phyloP scores from a whole-genome alignment of 2,888 invertebrate genomes.

The Orchesella flavescens region DNA sequence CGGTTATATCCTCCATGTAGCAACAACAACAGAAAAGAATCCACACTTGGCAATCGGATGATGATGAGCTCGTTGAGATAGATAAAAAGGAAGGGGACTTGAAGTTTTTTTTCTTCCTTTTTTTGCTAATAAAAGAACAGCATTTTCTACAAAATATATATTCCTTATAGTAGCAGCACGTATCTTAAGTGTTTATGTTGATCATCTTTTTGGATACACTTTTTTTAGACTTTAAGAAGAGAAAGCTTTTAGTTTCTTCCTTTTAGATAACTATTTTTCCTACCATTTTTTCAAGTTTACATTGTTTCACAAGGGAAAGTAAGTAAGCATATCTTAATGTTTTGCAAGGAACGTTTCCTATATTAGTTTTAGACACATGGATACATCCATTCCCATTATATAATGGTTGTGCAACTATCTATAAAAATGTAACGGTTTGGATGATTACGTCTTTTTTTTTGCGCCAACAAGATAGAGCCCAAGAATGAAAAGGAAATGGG shows the following conservation, averaged over 20 bases:
- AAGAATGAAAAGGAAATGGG: slow-evolving; percentile 16
- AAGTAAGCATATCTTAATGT: slow-evolving; percentile 39
- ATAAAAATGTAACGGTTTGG: slow-evolving; percentile 32
- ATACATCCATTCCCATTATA: neutral
- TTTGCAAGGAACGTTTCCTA: slow-evolving; percentile 28
- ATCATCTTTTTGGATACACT: slow-evolving; percentile 28
- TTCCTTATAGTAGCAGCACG: neutral
- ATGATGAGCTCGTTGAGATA: slow-evolving; percentile 29
- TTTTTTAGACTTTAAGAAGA: neutral
- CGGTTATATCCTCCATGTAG: neutral
- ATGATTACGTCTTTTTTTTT: slow-evolving; percentile 44
- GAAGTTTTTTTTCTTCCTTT: neutral
- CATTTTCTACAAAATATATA: slow-evolving; percentile 6
- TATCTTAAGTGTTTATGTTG: slow-evolving; percentile 11
- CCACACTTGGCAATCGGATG: slow-evolving; percentile 17
- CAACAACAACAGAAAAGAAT: neutral
- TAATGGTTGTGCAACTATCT: neutral
- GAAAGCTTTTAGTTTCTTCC: slow-evolving; percentile 18
- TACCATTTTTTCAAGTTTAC: neutral
- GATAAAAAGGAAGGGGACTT: slow-evolving; percentile 4
- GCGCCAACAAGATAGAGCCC: neutral
- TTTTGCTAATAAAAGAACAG: neutral
- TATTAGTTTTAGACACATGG: neutral
- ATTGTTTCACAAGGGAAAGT: slow-evolving; percentile 29
- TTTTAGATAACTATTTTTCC: slow-evolving; percentile 8